Percentiles rank a stretch among this genome's conserved stretches.
phyloP scores from a whole-genome alignment of 2,888 invertebrate species.

The Drosophila rellima region DNA sequence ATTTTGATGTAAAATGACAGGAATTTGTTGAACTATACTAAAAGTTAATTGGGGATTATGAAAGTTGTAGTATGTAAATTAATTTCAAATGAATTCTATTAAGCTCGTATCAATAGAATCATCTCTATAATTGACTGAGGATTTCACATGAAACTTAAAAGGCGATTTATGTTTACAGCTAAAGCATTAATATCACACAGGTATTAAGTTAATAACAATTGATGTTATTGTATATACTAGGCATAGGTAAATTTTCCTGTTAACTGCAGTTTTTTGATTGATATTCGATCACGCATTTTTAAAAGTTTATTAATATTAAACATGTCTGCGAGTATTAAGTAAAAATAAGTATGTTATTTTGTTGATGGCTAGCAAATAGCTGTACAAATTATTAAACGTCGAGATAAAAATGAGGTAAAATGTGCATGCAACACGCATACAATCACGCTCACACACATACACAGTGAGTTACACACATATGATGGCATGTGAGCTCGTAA shows the following conservation, averaged over 20 bases:
- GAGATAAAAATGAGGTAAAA: slow-evolving; percentile 3
- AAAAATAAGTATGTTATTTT: slow-evolving; percentile 1
- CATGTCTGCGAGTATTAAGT: not conserved
- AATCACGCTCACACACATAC: too few species aligned
- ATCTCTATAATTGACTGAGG: not conserved
- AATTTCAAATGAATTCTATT: not conserved
- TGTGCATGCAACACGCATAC: not conserved
- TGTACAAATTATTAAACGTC: not conserved
- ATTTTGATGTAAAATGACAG: not conserved
- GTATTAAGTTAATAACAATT: not conserved
- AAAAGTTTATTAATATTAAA: slow-evolving; percentile 2
- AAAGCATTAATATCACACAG: not conserved
- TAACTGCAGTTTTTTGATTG: not conserved
- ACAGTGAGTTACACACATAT: not conserved
- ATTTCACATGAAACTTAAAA: not conserved
- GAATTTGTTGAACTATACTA: not conserved
- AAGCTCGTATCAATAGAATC: not conserved
- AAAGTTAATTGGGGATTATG: slow-evolving; percentile 2
- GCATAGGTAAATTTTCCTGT: not conserved
- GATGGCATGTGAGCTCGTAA: not conserved
- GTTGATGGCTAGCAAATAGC: slow-evolving; percentile 1
- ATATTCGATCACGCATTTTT: not conserved
- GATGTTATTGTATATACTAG: not conserved
- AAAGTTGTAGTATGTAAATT: not conserved
- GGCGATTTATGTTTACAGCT: not conserved